A percentile compares a stretch with the other conserved stretches of the same genome.
phyloP scores from a whole-genome alignment of 2,797 vertebrate genomes.

The Serranus cabrilla region DNA sequence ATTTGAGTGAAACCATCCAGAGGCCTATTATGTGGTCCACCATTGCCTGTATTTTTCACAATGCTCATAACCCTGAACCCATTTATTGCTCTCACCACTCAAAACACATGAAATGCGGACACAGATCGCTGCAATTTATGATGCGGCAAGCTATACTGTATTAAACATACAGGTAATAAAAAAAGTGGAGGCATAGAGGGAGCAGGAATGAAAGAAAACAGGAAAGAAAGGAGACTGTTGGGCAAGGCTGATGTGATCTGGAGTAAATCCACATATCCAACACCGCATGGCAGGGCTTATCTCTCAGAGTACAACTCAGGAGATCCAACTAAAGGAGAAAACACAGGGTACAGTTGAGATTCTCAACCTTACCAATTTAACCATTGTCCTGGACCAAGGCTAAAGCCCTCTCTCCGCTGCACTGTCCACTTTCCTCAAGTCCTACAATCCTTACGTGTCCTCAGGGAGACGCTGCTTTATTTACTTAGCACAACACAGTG shows the following conservation, averaged over 20 bases:
- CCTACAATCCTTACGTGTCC: conserved; percentile 67
- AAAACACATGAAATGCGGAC: conserved; percentile 54
- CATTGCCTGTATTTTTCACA: conserved; percentile 50
- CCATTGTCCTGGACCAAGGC: conserved; percentile 68
- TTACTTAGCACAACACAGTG: conserved; percentile 70
- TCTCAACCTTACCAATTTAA: conserved; percentile 70
- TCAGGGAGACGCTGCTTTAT: conserved; percentile 72
- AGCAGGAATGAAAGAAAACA: conserved; percentile 34
- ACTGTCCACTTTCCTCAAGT: conserved; percentile 64
- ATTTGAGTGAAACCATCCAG: conserved; percentile 44
- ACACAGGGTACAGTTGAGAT: conserved; percentile 60
- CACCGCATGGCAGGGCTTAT: conserved; percentile 46
- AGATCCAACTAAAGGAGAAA: conserved; percentile 52
- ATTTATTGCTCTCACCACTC: conserved; percentile 52
- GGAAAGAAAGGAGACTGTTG: neutral
- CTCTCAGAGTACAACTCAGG: conserved; percentile 37
- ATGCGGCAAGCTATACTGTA: conserved; percentile 22
- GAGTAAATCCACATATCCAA: conserved; percentile 48
- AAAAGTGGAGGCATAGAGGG: conserved; percentile 11
- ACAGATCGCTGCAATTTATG: conserved; percentile 40
- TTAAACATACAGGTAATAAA: conserved; percentile 56
- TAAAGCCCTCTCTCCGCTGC: conserved; percentile 56
- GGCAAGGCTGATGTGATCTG: conserved; percentile 45
- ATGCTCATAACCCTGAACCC: conserved; percentile 58
- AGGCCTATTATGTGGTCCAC: conserved; percentile 52